Percentiles rank a stretch among this genome's conserved stretches.
Conservation (phyloP, 2,888 invertebrate genomes). For the Caenorhabditis uteleia region DNA sequence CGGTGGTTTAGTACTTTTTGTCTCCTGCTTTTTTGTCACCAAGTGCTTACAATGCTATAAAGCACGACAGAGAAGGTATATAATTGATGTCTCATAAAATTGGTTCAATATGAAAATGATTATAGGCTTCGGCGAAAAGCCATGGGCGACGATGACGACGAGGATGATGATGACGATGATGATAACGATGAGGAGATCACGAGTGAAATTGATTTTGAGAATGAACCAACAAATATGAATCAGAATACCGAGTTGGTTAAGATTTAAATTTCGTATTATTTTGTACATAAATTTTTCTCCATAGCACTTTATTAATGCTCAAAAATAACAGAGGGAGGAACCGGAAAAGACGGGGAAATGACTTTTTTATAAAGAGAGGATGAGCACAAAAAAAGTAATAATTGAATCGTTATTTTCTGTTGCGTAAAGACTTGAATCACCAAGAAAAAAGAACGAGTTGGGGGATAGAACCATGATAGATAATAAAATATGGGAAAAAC, state of each 20-base stretch:
- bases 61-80: conserved; percentile 44
- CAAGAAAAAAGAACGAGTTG: too few species aligned
- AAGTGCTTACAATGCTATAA: conserved; percentile 53
- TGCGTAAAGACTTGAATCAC: too few species aligned
- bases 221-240: conserved; percentile 11
- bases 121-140: conserved; percentile 46
- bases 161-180: conserved; percentile 26
- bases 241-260: conserved; percentile 27
- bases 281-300: too few species aligned
- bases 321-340: too few species aligned
- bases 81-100: background rate
- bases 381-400: too few species aligned
- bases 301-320: background rate
- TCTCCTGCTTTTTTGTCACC: conserved; percentile 48
- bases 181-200: conserved; percentile 15
- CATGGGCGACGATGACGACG: conserved; percentile 45
- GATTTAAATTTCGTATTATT: conserved; percentile 17
- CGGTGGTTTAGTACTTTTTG: conserved; percentile 44
- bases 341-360: too few species aligned
- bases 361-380: too few species aligned
- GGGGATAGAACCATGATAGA: too few species aligned
- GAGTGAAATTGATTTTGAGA: conserved; percentile 31
- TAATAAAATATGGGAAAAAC: too few species aligned
- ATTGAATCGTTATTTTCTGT: too few species aligned
- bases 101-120: background rate